Base-by-base conservation (phyloP, 2,113 vertebrate genomes). In the Lethenteron camtschaticum region DNA sequence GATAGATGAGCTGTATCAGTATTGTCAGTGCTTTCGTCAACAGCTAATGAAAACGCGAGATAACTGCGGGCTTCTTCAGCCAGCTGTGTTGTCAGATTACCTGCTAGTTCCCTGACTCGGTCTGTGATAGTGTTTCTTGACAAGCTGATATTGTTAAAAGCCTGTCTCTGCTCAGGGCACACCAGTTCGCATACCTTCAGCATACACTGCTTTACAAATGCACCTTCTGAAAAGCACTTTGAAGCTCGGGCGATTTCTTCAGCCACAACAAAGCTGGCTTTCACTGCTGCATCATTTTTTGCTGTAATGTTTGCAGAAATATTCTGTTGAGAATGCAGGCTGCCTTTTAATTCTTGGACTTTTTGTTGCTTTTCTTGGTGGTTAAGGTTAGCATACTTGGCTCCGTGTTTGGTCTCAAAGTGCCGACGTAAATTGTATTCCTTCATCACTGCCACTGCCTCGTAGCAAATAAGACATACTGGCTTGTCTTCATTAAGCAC, bases 71-170 rank as follows among this genome's bases (percentile, higher is more conserved):
- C 57, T 55, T 77, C 73, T 18, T 76, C 66, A 1, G 75, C 70
- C 70, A 76, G 70, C 73, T 68, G 72, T 73, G 73, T 71, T 20
- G 55, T 57, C 55, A 73, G 73, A 73, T 74, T 74, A 55, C 56
- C 71, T 57, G 73, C 69, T 59, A 74, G 73, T 69, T 76, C 74
- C 71, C 57, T 73, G 9, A 75, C 73, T 76, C 20, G 55, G 72
- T 76, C 59, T 6, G 71, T 55, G 16, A 76, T 75, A n/a, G 75
- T 76, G 74, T 75, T 79, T 75, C 75, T 77, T 74, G 70, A 77
- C 12, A 77, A 77, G 70, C 77, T 74, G 73, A 78, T 60, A 73
- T 75, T 78, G 69, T 75, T 70, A 71, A 74, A 77, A 75, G 71
- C 69, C 70, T 76, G 72, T 73, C 68, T 56, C 72, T 77, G 73